These are phyloP conservation scores for Sclerurus mexicanus DNA, from an alignment of 2,113 vertebrate genomes.

Conservation along the genomic window DNA sequence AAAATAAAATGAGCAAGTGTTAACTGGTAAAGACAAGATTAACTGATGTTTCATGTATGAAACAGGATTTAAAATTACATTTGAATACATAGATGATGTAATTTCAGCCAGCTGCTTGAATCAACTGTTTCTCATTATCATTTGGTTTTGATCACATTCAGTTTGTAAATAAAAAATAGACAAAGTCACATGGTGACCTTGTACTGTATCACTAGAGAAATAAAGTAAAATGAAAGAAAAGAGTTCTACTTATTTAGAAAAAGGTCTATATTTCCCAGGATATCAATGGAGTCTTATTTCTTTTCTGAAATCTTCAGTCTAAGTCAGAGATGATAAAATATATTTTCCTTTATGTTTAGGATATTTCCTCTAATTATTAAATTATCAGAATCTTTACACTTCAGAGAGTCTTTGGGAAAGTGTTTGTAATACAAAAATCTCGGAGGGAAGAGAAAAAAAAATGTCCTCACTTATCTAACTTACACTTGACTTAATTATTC, in stretches of 20 bases:
- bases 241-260: neutral
- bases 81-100: neutral
- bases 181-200: neutral
- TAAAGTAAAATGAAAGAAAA: neutral
- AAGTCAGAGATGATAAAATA: neutral
- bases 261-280: neutral
- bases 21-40: neutral
- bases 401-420: neutral
- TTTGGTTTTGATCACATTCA: neutral
- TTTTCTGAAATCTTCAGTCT: neutral
- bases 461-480: neutral
- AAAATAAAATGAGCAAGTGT: neutral
- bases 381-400: neutral
- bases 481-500: neutral
- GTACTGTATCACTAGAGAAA: neutral
- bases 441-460: neutral
- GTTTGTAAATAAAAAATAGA: neutral
- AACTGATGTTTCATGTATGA: neutral
- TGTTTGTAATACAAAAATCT: neutral
- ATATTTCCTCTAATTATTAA: neutral
- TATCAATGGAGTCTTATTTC: neutral
- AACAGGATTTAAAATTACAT: neutral
- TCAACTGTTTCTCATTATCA: neutral
- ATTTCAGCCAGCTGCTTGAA: neutral
- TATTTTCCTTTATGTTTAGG: neutral